Evolutionary conservation across 2,797 vertebrate species (phyloP), one percentile per base, ranked within the genome.

Genomic region (Octomys mimax): DNA sequence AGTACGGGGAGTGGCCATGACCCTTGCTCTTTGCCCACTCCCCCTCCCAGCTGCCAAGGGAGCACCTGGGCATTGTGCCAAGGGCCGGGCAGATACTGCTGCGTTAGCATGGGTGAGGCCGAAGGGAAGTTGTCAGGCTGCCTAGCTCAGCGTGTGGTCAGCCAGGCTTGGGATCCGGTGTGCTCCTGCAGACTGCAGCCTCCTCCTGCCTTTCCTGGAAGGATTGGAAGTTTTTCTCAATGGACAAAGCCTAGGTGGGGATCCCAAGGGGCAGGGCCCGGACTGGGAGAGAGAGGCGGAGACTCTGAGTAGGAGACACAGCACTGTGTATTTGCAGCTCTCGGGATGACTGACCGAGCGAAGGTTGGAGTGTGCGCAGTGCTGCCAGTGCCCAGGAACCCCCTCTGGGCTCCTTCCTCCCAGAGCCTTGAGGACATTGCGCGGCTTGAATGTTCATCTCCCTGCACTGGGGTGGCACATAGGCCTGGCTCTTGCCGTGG

Each of bases 141-240:
- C 64, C 31, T 54, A 85, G 85, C 70, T 78, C 52, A 5, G 2
- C 91, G 88, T 84, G 94, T 96, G 68, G 84, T 97, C 94, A 96
- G 62, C 66, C 36, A 54, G 86, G 54, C 42, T 77, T 52, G 36
- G 83, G 54, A 62, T 95, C 93, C 46, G 8, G 87, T 52, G 87
- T 54, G 82, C 83, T 89, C 16, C 42, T 87, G 83, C 88, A 57
- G 52, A 71, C 52, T 64, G 26, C 61, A 62, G 10, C 33, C 59
- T 84, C 85, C 33, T 6, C 0, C 61, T 28, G 8, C 89, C 61
- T 94, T 61, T 87, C 77, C 93, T 39, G 71, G 18, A 31, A 84
- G 54, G 11, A 0, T 66, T 36, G 2, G 6, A 42, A 62, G 16
- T 71, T 49, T 62, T 93, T 85, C 49, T 75, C 62, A 46, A 81